Conservation (phyloP, 1,140 invertebrate species). For the Leptinotarsa lineolata region DNA sequence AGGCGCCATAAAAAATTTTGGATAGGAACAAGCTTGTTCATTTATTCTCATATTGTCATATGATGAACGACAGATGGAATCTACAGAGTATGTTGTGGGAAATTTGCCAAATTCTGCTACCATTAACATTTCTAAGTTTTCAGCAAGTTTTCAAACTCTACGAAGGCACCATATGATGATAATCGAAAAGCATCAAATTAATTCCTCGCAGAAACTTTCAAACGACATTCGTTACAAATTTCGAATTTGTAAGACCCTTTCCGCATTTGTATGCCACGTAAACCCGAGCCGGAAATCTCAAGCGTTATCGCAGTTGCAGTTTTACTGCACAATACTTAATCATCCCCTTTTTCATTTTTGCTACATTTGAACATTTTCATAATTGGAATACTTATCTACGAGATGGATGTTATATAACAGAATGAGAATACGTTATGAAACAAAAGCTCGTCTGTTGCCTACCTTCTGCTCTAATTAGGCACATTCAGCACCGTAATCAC, state of each 20-base stretch:
- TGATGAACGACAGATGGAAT: no score
- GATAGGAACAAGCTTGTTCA: no score
- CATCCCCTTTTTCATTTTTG: slow-evolving; percentile 1
- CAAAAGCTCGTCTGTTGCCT: background rate
- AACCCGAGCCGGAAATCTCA: background rate
- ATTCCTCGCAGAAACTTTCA: no score
- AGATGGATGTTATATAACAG: slow-evolving; percentile 4
- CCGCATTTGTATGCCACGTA: background rate
- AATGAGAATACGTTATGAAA: slow-evolving; percentile 8
- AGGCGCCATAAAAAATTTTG: no score
- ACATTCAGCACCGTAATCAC: background rate
- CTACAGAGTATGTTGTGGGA: no score
- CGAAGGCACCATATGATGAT: no score
- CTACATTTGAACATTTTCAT: background rate
- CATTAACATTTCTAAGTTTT: no score
- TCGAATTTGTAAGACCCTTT: background rate
- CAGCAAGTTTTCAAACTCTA: no score
- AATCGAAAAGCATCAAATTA: no score
- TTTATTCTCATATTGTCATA: no score
- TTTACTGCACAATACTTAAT: slow-evolving; percentile 8
- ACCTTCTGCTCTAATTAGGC: background rate
- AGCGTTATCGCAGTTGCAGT: background rate
- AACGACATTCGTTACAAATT: background rate
- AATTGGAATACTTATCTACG: slow-evolving; percentile 1
- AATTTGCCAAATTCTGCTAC: no score